Base-by-base conservation (phyloP, 2,888 invertebrate genomes). In the Cheilosia vulpina region DNA sequence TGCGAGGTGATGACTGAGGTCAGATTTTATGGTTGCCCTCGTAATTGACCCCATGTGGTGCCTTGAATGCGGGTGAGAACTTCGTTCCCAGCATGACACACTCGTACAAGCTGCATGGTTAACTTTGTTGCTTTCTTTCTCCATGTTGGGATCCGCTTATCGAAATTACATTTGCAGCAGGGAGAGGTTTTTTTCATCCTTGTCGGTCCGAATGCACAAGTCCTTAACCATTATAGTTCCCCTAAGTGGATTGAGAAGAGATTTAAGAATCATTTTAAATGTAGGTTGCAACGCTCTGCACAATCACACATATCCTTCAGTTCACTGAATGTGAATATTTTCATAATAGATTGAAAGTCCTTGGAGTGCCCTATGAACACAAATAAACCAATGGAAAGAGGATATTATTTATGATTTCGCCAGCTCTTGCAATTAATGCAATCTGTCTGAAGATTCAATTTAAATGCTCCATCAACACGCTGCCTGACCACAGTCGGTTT, bases 391-490 rank as follows among this genome's bases (percentile, higher is more conserved):
- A 34, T 13, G 21, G 19, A 34, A 7, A 17, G 53, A 13, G 17
- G 69, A 24, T 57, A 63, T 79, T 77, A 72, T 82, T 83, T 83
- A 73, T 57, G 72, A 41, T 50, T 57, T 41, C 19, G 27, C 13
- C 68, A 57, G 52, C 57, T 75, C 45, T 38, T 65, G 69, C 80
- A 85, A 80, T 84, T 84, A 80, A 75, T 79, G 57, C 79, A 79
- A 84, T 80, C 76, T 76, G 80, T 80, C 76, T 13, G 43, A 72
- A 65, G 66, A 85, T 85, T 85, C 80, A 80, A 85, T 80, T 80
- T 62, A 72, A 72, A 60, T 34, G 65, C 60, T 85, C 50, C 76
- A 80, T 85, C 80, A 80, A 72, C 65, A 34, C 65, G 11, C 62
- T 41, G 76, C 24, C 21, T 27, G 55, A 57, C 65, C 62, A 38